These are phyloP conservation scores for Kryptopterus vitreolus DNA, from an alignment of 2,797 vertebrate genomes.

Conservation along the genomic window DNA sequence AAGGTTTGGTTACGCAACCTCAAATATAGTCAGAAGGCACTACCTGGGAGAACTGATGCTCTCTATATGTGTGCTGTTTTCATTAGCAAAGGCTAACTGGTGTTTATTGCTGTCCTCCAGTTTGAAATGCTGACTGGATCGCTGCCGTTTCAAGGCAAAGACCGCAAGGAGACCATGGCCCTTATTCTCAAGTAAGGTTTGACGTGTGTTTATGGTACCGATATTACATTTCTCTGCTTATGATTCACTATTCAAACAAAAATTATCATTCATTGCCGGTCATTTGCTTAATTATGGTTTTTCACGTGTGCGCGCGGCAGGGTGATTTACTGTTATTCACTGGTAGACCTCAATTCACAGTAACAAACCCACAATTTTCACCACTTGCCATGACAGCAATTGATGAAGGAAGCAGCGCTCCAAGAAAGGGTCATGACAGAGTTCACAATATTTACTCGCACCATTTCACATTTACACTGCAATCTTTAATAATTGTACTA, in stretches of 20 bases:
- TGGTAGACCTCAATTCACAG: background rate
- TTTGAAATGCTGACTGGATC: conserved; percentile 98
- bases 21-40: background rate
- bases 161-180: conserved; percentile 97
- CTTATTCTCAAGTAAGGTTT: conserved; percentile 93
- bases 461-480: background rate
- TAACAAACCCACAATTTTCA: background rate
- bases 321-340: background rate
- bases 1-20: conserved; percentile 40
- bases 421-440: background rate
- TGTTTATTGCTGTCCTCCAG: conserved; percentile 65
- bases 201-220: background rate
- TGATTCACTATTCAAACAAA: background rate
- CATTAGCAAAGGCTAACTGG: conserved; percentile 40
- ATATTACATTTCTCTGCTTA: background rate
- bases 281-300: background rate
- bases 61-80: conserved; percentile 25
- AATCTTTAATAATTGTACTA: background rate
- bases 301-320: too few relatives aligned
- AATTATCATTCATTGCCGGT: background rate
- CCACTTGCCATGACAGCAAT: background rate
- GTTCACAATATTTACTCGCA: background rate
- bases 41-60: conserved; percentile 12
- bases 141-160: conserved; percentile 95
- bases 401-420: background rate